A percentile compares a stretch with the other conserved stretches of the same genome.
Evolutionary conservation across 2,888 invertebrate species (phyloP).

Genomic region (Carcina quercana): DNA sequence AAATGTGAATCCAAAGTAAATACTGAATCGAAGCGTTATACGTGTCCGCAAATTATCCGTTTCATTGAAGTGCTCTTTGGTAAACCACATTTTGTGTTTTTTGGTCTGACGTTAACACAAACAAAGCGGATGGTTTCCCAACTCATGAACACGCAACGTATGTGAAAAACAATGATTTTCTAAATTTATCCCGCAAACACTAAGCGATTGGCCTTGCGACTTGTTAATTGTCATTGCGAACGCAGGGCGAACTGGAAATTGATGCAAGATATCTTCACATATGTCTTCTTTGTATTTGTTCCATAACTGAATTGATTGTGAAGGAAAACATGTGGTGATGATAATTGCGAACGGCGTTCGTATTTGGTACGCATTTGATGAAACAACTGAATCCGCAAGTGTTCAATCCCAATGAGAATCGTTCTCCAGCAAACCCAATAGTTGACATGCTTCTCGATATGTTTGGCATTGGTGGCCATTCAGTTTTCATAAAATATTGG

Average conservation of each 20-base stretch:
- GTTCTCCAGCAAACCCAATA: conserved; percentile 1
- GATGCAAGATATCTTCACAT: conserved; percentile 1
- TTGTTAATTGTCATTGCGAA: conserved; percentile 5
- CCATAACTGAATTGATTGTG: conserved; percentile 1
- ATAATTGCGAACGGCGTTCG: conserved; percentile 2
- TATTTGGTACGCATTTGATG: conserved; percentile 7
- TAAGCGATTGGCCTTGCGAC: conserved; percentile 4
- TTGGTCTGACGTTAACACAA: neutral
- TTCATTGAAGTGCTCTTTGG: neutral
- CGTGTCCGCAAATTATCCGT: too few species aligned
- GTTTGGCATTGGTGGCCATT: neutral
- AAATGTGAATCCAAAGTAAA: too few species aligned
- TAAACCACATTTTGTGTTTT: neutral
- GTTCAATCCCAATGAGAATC: conserved; percentile 7
- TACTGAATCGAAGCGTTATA: too few species aligned
- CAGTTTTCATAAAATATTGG: conserved; percentile 8
- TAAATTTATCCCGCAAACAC: conserved; percentile 4
- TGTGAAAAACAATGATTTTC: conserved; percentile 8
- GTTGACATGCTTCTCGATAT: conserved; percentile 3
- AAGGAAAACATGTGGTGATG: neutral
- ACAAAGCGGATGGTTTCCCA: conserved; percentile 1
- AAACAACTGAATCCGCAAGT: conserved; percentile 4
- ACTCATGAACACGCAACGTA: conserved; percentile 5
- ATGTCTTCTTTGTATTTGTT: conserved; percentile 2
- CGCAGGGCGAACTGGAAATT: too few species aligned